A percentile compares a stretch with the other conserved stretches of the same genome.
Conservation (phyloP, 1,140 invertebrate species). For the Neodiprion lecontei region DNA sequence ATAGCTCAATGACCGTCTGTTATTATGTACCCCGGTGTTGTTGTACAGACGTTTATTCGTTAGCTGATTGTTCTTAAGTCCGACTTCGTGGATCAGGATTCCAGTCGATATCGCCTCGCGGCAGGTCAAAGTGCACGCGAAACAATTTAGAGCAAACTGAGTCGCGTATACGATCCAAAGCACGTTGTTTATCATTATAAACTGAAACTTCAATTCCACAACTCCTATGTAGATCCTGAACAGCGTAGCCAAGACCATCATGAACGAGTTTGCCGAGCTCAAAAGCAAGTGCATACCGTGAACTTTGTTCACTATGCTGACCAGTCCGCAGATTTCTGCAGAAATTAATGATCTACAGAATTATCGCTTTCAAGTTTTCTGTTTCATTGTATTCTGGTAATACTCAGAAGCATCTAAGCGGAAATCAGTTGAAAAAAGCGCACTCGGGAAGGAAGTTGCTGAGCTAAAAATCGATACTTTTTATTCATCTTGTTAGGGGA, state of each 20-base stretch:
- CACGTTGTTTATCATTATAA: conserved; percentile 45
- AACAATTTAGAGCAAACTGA: conserved; percentile 39
- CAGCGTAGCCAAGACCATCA: conserved; percentile 43
- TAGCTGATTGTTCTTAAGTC: conserved; percentile 24
- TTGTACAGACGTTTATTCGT: conserved; percentile 7
- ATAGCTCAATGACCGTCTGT: conserved; percentile 10
- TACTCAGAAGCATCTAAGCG: no score
- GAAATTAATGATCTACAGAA: not conserved
- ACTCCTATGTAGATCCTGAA: conserved; percentile 49
- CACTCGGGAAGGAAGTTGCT: no score
- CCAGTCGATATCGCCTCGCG: conserved; percentile 37
- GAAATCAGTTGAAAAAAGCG: no score
- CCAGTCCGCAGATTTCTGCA: conserved; percentile 36
- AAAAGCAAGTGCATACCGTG: conserved; percentile 40
- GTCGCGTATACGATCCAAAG: conserved; percentile 43
- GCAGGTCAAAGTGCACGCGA: conserved; percentile 33
- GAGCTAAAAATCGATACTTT: no score
- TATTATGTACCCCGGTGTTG: not conserved
- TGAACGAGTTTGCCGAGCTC: conserved; percentile 44
- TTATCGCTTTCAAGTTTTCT: conserved; percentile 8
- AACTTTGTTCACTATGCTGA: conserved; percentile 37
- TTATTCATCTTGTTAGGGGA: no score
- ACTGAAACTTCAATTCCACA: conserved; percentile 36
- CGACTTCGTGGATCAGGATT: conserved; percentile 29
- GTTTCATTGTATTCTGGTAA: no score